phyloP scores from a whole-genome alignment of 2,888 invertebrate genomes.

The Sinopyrophorus schimmeli region DNA sequence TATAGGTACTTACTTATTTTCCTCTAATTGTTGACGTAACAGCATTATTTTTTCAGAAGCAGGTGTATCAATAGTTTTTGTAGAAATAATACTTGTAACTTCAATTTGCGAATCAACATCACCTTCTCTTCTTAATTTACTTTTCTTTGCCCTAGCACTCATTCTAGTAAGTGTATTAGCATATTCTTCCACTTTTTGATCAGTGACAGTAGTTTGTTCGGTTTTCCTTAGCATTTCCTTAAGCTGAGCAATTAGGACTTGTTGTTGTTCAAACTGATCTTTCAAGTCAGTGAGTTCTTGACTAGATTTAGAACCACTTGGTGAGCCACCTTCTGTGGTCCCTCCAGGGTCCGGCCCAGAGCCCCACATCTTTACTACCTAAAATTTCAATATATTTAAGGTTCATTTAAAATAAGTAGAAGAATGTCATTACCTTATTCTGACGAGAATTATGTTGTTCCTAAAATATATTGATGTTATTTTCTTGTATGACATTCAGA shows the following conservation, averaged over 20 bases:
- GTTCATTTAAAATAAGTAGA: slow-evolving; percentile 22
- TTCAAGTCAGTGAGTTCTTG: slow-evolving; percentile 49
- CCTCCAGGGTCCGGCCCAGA: slow-evolving; percentile 44
- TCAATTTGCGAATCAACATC: slow-evolving; percentile 28
- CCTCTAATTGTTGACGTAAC: slow-evolving; percentile 59
- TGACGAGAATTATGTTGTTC: slow-evolving; percentile 24
- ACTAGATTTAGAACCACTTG: slow-evolving; percentile 33
- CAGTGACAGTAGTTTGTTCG: slow-evolving; percentile 51
- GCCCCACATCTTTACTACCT: slow-evolving; percentile 50
- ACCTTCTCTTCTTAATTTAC: slow-evolving; percentile 42
- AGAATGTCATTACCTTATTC: slow-evolving; percentile 28
- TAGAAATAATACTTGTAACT: slow-evolving; percentile 27
- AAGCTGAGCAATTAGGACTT: slow-evolving; percentile 52
- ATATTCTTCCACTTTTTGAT: slow-evolving; percentile 55
- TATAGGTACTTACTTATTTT: slow-evolving; percentile 53
- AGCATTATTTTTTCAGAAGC: slow-evolving; percentile 59
- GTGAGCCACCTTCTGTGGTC: slow-evolving; percentile 43
- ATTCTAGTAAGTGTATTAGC: slow-evolving; percentile 52
- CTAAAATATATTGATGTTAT: slow-evolving; percentile 7
- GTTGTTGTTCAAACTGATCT: slow-evolving; percentile 53
- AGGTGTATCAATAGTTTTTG: slow-evolving; percentile 48
- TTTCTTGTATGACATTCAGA: slow-evolving; percentile 32
- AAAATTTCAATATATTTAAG: slow-evolving; percentile 6
- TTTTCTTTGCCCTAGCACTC: slow-evolving; percentile 47
- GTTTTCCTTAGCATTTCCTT: slow-evolving; percentile 54